Base-by-base conservation (phyloP, 1,140 invertebrate genomes). In the Heliconius himera region DNA sequence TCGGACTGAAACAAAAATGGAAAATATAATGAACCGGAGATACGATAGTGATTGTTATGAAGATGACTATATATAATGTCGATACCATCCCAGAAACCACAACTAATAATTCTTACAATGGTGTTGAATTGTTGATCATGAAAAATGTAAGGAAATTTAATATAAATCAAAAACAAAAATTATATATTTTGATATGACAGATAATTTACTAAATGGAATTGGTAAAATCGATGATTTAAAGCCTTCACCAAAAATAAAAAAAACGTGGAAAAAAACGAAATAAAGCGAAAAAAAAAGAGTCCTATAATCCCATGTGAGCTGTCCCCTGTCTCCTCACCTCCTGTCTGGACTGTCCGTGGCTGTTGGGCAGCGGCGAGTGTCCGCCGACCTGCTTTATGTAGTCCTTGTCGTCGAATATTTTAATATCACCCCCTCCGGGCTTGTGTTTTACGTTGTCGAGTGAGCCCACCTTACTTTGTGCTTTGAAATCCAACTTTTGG, bases 361-460 rank as follows among this genome's bases (percentile, higher is more conserved):
- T 95, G 81, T 95, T 90, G 80, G 96, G 96, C 73, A 96, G 95
- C 71, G 96, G 95, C 46, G 93, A 93, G 77, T 96, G 96, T 26
- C 96, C 97, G 76, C 95, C 95, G 81, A 96, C 96, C 88, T 99
- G 97, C 93, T 97, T 97, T 87, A 99, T 96, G 95, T 99, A 99
- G 80, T 98, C 97, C 95, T 97, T 98, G 95, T 99, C 98, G 91
- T 99, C 98, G 93, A 99, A 99, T 89, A 98, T 98, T 95, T 98
- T 98, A 92, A 97, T 97, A 76, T 98, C 98, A 54, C 99, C 99
- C 76, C 99, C 99, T 77, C 98, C 98, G 70, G 99, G 98, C 94
- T 96, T 97, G 95, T 99, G 97, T 91, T 98, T 98, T 77, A 99
- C 96, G 94, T 99, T 99, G 90, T 99, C 98, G 95, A 99, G 90